phyloP scores from a whole-genome alignment of 2,888 invertebrate genomes.

The Baccha elongata region DNA sequence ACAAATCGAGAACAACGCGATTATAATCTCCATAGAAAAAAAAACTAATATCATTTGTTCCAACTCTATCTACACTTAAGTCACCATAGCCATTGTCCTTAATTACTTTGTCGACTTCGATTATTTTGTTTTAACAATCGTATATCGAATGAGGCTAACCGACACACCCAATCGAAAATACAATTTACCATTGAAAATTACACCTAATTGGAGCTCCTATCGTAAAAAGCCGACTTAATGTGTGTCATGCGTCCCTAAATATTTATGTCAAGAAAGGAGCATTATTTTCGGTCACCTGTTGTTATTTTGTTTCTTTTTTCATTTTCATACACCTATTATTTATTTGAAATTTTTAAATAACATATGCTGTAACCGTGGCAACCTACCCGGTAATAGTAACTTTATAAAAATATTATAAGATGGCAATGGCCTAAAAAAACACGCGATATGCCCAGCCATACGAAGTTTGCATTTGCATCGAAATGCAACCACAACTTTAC shows the following conservation, averaged over 20 bases:
- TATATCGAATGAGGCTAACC: conserved; percentile 3
- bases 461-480: conserved; percentile 3
- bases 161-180: conserved; percentile 24
- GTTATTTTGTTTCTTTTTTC: not conserved
- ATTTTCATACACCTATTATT: not conserved
- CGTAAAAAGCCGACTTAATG: not conserved
- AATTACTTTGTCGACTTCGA: conserved; percentile 6
- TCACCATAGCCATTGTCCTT: not conserved
- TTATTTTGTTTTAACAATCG: conserved; percentile 3
- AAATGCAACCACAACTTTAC: conserved; percentile 16
- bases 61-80: not conserved
- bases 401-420: not conserved
- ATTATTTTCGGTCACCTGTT: conserved; percentile 12
- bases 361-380: conserved; percentile 4
- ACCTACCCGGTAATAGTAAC: conserved; percentile 13
- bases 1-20: conserved; percentile 1
- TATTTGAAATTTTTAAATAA: conserved; percentile 2
- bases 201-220: conserved; percentile 3
- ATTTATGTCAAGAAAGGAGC: not conserved
- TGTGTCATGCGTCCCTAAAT: conserved; percentile 9
- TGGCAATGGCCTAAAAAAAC: conserved; percentile 10
- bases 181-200: conserved; percentile 15
- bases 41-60: not conserved
- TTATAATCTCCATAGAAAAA: not conserved
- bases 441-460: not conserved